These are phyloP conservation scores for Pteruthius melanotis DNA, from an alignment of 2,113 vertebrate genomes.

Conservation along the genomic window DNA sequence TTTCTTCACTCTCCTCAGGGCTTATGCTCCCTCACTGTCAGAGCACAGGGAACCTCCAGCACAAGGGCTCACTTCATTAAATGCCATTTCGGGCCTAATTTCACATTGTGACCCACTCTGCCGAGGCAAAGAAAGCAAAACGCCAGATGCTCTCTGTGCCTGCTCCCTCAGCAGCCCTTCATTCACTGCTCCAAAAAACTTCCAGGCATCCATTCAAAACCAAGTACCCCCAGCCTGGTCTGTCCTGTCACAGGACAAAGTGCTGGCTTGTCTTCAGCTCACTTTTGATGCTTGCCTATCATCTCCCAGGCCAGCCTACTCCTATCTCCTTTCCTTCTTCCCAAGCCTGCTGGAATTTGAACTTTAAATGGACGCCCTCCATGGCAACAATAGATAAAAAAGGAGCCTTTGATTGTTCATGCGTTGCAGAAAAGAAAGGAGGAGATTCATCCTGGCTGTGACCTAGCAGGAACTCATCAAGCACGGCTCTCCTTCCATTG, in stretches of 20 bases:
- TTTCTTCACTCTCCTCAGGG: neutral
- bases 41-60: constrained; percentile 11
- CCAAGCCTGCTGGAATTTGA: constrained; percentile 73
- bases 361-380: constrained; percentile 72
- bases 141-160: constrained; percentile 60
- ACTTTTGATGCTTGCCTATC: constrained; percentile 72
- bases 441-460: constrained; percentile 60
- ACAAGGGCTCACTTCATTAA: constrained; percentile 64
- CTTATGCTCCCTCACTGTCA: neutral
- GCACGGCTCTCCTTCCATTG: constrained; percentile 45
- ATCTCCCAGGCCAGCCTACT: constrained; percentile 63
- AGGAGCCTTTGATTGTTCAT: constrained; percentile 76
- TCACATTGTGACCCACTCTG: constrained; percentile 49
- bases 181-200: constrained; percentile 60
- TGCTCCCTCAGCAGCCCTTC: constrained; percentile 22
- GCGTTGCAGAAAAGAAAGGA: constrained; percentile 61
- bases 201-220: constrained; percentile 61
- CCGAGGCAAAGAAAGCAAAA: constrained; percentile 43
- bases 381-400: constrained; percentile 73
- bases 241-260: constrained; percentile 68
- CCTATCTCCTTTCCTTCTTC: constrained; percentile 68
- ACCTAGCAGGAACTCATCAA: constrained; percentile 68
- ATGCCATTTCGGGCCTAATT: constrained; percentile 47
- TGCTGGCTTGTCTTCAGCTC: constrained; percentile 71
- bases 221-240: constrained; percentile 54